A percentile compares a stretch with the other conserved stretches of the same genome.
Evolutionary conservation across 2,797 vertebrate species (phyloP).

Genomic region (Tiaroga cobitis): DNA sequence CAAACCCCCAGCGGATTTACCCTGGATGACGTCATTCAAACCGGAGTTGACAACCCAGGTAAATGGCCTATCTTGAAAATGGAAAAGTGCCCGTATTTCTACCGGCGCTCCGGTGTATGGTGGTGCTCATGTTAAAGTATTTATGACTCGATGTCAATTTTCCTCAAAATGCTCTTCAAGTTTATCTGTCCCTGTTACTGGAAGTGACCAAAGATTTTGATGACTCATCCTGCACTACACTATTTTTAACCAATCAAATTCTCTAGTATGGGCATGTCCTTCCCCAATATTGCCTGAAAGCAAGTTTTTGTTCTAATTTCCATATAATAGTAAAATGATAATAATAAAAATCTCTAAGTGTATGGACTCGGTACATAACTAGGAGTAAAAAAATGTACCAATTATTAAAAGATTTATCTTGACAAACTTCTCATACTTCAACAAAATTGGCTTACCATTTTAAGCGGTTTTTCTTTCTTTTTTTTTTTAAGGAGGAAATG

Average conservation of each 20-base stretch:
- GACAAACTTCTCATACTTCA: neutral
- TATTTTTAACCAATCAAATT: neutral
- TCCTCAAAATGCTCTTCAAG: neutral
- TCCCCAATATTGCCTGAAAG: neutral
- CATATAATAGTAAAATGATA: neutral
- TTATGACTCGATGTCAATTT: neutral
- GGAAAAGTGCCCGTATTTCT: neutral
- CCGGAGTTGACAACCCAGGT: conserved; percentile 88
- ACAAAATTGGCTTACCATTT: neutral
- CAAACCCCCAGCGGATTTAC: conserved; percentile 85
- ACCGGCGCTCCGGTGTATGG: neutral
- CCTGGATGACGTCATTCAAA: conserved; percentile 86
- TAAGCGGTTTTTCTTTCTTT: no score
- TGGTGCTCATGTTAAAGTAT: neutral
- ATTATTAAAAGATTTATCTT: neutral
- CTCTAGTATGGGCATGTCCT: no score
- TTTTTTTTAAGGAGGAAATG: neutral
- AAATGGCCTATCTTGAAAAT: conserved; percentile 58
- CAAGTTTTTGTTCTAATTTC: neutral
- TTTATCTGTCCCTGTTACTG: neutral
- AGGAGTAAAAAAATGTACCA: neutral
- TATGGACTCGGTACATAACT: neutral
- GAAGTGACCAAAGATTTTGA: no score
- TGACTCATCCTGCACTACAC: conserved; percentile 4
- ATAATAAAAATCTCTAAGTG: no score